Evolutionary conservation across 1,140 invertebrate species (phyloP), one percentile per base, ranked within the genome.

Genomic region (Lordiphosa clarofinis): DNA sequence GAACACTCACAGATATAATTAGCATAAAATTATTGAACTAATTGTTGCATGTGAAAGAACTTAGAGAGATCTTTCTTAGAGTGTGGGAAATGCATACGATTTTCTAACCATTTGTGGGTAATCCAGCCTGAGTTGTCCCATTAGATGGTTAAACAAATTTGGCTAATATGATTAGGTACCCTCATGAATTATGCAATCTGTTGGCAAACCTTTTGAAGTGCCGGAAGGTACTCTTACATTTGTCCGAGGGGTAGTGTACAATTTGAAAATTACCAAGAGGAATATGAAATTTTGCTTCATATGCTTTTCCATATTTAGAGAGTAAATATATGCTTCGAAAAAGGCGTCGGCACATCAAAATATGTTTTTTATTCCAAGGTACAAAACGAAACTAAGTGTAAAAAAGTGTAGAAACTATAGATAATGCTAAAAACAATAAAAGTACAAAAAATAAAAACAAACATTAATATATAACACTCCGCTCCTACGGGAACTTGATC

Each of bases 21-120:
- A 81, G 75, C 75, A 81, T 74, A 66, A 74, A 67, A 82, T 75
- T 65, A 81, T 82, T 81, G 58, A 70, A 84, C 78, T 81, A 84
- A 81, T 81, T 81, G 65, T 56, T 57, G 71, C 75, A 60, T 81
- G 64, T 59, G 57, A 81, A 79, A 61, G 38, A 15, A 33, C 10
- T 9, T 3, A 2, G 3, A 19, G 39, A 38, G 24, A 6, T 24
- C 15, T 12, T 4, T 33, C 10, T 10, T 36, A 33, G 33, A 62
- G 47, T 76, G 72, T 81, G 76, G 72, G 76, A 84, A 81, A 61
- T 79, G 75, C 71, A 75, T 71, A 42, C 60, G 75, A 74, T 60
- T 37, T 52, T 24, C 21, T 35, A 68, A 59, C 43, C 39, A 54
- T 66, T 67, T 31, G 28, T 8, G 28, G 1, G 28, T 31, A 31